A percentile compares a stretch with the other conserved stretches of the same genome.
phyloP scores from a whole-genome alignment of 2,888 invertebrate species.

The Onthophagus sagittarius region DNA sequence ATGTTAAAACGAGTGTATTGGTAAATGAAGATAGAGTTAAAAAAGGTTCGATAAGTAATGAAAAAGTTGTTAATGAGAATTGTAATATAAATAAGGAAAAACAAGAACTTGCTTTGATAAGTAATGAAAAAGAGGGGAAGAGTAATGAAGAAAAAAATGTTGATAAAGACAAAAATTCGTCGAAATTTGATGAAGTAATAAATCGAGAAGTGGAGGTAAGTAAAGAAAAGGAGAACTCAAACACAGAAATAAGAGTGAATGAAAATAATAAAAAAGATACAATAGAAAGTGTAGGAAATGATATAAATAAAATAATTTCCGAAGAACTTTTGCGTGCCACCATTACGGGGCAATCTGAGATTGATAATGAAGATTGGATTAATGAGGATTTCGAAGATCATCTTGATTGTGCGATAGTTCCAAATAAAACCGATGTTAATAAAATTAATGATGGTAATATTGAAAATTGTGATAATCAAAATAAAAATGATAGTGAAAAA shows the following conservation, averaged over 20 bases:
- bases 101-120: background rate
- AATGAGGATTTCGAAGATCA: background rate
- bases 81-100: conserved; percentile 10
- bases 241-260: too few species aligned
- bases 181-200: background rate
- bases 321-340: conserved; percentile 15
- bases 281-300: conserved; percentile 18
- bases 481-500: conserved; percentile 1
- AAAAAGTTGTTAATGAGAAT: too few species aligned
- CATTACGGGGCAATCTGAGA: background rate
- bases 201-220: background rate
- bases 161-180: conserved; percentile 3
- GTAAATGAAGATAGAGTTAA: conserved; percentile 18
- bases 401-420: background rate
- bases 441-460: background rate
- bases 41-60: background rate
- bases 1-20: conserved; percentile 4
- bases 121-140: conserved; percentile 1
- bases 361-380: background rate
- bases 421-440: background rate
- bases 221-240: background rate
- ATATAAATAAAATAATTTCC: conserved; percentile 24
- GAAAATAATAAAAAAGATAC: conserved; percentile 24
- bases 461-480: background rate
- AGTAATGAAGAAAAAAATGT: background rate